Evolutionary conservation across 2,113 vertebrate species (phyloP).

Genomic region (Tachysurus vachellii): DNA sequence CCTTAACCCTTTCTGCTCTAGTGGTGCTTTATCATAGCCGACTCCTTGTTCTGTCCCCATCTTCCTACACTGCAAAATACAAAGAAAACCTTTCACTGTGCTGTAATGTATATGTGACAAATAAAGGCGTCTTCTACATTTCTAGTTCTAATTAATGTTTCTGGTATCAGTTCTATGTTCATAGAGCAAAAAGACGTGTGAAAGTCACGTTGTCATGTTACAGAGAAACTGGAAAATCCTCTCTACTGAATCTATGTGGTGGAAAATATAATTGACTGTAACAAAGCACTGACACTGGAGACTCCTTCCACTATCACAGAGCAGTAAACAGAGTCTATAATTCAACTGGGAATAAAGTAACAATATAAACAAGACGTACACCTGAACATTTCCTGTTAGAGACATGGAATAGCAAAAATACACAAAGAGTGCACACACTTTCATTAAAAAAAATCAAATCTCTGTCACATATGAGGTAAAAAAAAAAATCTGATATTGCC

Average conservation of each 20-base stretch:
- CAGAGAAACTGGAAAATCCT: too few species aligned
- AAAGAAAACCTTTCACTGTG: too few species aligned
- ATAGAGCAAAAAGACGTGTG: too few species aligned
- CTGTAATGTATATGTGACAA: too few species aligned
- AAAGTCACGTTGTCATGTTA: neutral
- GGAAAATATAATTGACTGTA: neutral
- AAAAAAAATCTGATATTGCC: neutral
- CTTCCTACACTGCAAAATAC: too few species aligned
- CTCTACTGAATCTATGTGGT: neutral
- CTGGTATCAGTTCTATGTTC: too few species aligned
- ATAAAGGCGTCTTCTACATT: too few species aligned
- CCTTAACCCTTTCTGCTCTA: too few species aligned
- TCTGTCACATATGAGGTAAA: neutral
- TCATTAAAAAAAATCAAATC: neutral
- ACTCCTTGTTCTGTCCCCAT: too few species aligned
- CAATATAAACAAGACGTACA: neutral
- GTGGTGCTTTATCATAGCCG: too few species aligned
- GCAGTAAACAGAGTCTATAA: neutral
- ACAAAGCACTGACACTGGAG: neutral
- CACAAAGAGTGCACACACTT: neutral
- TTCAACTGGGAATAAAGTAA: neutral
- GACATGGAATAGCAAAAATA: neutral
- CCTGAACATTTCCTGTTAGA: neutral
- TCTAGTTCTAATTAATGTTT: too few species aligned
- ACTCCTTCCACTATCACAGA: too few species aligned